Evolutionary conservation across 2,888 invertebrate genomes (phyloP).

Genomic region (Euclidia mi): DNA sequence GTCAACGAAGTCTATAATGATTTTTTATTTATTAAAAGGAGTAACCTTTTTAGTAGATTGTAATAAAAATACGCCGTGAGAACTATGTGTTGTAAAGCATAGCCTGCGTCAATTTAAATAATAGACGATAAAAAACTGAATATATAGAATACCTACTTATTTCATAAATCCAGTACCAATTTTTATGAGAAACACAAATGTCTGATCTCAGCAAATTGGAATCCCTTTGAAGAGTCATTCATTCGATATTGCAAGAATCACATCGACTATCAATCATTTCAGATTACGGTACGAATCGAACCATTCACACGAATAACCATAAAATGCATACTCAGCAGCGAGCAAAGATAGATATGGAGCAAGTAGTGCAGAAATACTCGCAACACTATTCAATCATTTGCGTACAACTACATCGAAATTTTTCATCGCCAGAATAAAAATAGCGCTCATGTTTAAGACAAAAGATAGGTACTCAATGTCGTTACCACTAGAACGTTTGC

Average conservation of each 20-base stretch:
- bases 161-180: constrained; percentile 21
- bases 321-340: constrained; percentile 79
- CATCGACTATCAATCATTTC: constrained; percentile 76
- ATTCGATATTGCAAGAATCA: constrained; percentile 70
- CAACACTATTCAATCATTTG: constrained; percentile 74
- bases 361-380: constrained; percentile 75
- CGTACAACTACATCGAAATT: constrained; percentile 58
- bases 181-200: constrained; percentile 47
- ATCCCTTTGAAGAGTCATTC: constrained; percentile 70
- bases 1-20: constrained; percentile 83
- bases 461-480: constrained; percentile 64
- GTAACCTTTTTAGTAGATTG: constrained; percentile 79
- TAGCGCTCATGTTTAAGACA: constrained; percentile 67
- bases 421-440: constrained; percentile 66
- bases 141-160: constrained; percentile 15
- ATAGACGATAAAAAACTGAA: constrained; percentile 45
- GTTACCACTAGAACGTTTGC: constrained; percentile 58
- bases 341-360: constrained; percentile 71
- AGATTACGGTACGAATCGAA: constrained; percentile 79
- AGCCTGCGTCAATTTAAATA: constrained; percentile 38
- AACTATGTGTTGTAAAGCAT: constrained; percentile 48
- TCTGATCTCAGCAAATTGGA: constrained; percentile 63
- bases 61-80: constrained; percentile 71
- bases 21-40: constrained; percentile 80
- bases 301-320: constrained; percentile 75